phyloP scores from a whole-genome alignment of 2,888 invertebrate genomes.

The Atherix ibis region DNA sequence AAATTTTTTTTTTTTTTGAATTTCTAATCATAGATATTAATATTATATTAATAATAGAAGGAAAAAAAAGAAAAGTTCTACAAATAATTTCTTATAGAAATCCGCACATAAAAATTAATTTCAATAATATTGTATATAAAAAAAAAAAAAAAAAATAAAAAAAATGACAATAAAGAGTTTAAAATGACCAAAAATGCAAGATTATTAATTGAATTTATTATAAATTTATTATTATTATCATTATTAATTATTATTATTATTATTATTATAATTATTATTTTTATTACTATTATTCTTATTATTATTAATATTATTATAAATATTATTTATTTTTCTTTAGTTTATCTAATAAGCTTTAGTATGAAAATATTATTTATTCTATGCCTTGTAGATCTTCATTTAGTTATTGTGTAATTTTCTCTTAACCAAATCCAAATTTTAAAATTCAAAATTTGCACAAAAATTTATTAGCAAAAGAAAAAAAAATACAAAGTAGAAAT shows the following conservation, averaged over 20 bases:
- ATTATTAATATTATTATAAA: no score
- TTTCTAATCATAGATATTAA: constrained; percentile 6
- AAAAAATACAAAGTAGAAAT: constrained; percentile 9
- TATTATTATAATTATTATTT: not conserved
- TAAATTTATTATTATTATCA: constrained; percentile 14
- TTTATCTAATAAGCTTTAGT: constrained; percentile 1
- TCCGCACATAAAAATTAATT: constrained; percentile 16
- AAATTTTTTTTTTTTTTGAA: constrained; percentile 6
- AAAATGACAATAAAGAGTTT: no score
- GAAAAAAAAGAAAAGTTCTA: constrained; percentile 6
- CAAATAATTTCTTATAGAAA: constrained; percentile 28
- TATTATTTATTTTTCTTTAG: constrained; percentile 5
- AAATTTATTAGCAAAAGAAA: no score
- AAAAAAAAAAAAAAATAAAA: no score
- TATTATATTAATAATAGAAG: constrained; percentile 11
- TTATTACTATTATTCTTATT: constrained; percentile 1
- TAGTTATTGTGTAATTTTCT: no score
- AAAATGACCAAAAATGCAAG: not conserved
- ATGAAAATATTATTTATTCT: no score
- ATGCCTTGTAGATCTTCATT: no score
- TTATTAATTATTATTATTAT: constrained; percentile 1
- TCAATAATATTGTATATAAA: not conserved
- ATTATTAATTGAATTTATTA: constrained; percentile 31
- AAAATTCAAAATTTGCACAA: no score
- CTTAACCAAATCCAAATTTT: no score